Percentiles rank a stretch among this genome's conserved stretches.
These are phyloP conservation scores for Eupsittula cactorum DNA, from an alignment of 2,113 vertebrate species.

Conservation along the genomic window DNA sequence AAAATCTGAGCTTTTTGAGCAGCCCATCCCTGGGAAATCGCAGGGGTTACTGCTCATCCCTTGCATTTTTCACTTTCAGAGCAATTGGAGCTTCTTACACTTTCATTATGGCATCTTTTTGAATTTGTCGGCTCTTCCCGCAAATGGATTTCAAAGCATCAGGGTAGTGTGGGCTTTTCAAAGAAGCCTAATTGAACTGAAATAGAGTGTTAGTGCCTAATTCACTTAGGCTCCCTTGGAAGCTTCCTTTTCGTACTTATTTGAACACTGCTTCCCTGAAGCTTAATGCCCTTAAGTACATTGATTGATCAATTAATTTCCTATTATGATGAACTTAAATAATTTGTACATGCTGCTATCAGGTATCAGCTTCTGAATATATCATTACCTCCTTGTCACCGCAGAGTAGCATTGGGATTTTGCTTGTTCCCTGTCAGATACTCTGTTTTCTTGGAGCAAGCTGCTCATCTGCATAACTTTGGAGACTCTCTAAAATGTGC, in stretches of 20 bases:
- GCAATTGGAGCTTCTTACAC: constrained; percentile 56
- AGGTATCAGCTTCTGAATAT: neutral
- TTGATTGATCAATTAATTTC: constrained; percentile 37
- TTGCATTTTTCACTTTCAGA: constrained; percentile 23
- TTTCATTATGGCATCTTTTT: constrained; percentile 54
- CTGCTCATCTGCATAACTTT: neutral
- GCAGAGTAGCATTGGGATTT: neutral
- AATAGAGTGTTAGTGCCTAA: constrained; percentile 40
- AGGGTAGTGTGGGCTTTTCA: constrained; percentile 28
- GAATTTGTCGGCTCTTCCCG: constrained; percentile 47
- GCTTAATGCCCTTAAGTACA: neutral
- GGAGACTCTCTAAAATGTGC: neutral
- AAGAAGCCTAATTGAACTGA: constrained; percentile 42
- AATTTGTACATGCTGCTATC: neutral
- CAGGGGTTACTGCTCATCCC: constrained; percentile 50
- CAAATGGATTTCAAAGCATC: constrained; percentile 53
- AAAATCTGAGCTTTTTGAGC: constrained; percentile 48
- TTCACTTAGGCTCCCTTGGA: constrained; percentile 42
- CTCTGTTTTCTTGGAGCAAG: neutral
- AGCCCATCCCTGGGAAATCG: constrained; percentile 28
- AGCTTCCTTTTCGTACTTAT: neutral
- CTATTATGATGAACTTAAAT: constrained; percentile 1
- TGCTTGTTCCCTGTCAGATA: neutral
- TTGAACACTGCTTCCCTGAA: neutral
- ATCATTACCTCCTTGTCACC: neutral